Evolutionary conservation across 2,797 vertebrate genomes (phyloP).

Genomic region (Microhierax caerulescens): DNA sequence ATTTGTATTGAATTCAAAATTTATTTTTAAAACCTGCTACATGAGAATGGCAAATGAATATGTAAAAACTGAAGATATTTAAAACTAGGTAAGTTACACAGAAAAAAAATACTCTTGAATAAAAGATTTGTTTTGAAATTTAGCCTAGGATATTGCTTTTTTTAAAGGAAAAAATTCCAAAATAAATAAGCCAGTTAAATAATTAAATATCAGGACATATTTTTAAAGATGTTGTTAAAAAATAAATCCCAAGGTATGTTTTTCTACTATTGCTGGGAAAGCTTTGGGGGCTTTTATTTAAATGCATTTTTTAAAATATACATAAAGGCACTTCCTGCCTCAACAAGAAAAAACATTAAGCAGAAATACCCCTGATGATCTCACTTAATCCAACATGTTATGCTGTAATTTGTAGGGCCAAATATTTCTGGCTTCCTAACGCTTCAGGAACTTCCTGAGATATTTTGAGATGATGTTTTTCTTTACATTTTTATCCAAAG

Average conservation of each 20-base stretch:
- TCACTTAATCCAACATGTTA: neutral
- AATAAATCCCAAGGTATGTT: neutral
- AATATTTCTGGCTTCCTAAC: neutral
- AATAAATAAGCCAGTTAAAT: neutral
- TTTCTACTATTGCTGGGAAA: neutral
- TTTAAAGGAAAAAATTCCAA: neutral
- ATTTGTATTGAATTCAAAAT: neutral
- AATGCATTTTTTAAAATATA: neutral
- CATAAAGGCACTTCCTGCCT: neutral
- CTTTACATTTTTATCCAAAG: neutral
- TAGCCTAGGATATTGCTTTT: neutral
- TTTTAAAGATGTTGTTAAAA: neutral
- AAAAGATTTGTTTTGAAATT: neutral
- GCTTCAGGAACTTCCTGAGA: neutral
- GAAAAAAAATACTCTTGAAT: neutral
- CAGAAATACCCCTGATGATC: neutral
- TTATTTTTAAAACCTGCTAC: neutral
- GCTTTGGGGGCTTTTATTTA: neutral
- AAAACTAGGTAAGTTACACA: neutral
- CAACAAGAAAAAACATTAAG: neutral
- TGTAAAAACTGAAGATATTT: neutral
- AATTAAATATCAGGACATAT: neutral
- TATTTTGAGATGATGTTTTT: neutral
- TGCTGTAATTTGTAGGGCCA: neutral
- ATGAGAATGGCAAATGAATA: neutral